Conservation (phyloP, 2,113 vertebrate species). For the Carassius auratus region DNA sequence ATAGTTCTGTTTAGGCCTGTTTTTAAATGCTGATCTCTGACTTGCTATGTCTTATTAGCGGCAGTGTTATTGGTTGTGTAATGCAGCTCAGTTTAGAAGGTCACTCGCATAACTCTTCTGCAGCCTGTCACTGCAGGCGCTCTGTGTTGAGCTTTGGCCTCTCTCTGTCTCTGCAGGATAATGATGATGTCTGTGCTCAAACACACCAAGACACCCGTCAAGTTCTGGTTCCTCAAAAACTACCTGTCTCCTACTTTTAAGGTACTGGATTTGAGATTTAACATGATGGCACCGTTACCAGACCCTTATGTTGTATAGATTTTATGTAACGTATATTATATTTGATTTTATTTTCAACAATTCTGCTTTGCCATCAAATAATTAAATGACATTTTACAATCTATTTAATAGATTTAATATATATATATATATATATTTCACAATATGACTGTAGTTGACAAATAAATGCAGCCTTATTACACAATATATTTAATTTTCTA, state of each 20-base stretch:
- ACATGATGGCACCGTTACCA: neutral
- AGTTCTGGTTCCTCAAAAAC: constrained; percentile 99
- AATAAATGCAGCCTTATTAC: no score
- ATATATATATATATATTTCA: no score
- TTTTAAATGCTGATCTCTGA: constrained; percentile 46
- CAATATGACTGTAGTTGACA: neutral
- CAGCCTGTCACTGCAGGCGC: neutral
- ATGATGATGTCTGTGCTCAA: constrained; percentile 99
- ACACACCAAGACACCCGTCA: constrained; percentile 94
- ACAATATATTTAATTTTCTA: no score
- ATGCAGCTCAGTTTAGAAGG: constrained; percentile 49
- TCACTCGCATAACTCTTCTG: constrained; percentile 48
- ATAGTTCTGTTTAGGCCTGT: neutral
- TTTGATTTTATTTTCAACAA: neutral
- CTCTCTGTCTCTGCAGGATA: constrained; percentile 79
- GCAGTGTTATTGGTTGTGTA: constrained; percentile 38
- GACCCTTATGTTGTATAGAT: neutral
- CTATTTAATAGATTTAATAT: no score
- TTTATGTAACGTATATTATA: neutral
- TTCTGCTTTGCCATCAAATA: neutral
- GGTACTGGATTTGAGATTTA: constrained; percentile 69
- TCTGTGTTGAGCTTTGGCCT: constrained; percentile 13
- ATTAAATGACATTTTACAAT: neutral
- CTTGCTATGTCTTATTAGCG: constrained; percentile 33
- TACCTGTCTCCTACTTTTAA: constrained; percentile 98